A percentile compares a stretch with the other conserved stretches of the same genome.
phyloP scores from a whole-genome alignment of 2,888 invertebrate genomes.

The Drosophila niveifrons region DNA sequence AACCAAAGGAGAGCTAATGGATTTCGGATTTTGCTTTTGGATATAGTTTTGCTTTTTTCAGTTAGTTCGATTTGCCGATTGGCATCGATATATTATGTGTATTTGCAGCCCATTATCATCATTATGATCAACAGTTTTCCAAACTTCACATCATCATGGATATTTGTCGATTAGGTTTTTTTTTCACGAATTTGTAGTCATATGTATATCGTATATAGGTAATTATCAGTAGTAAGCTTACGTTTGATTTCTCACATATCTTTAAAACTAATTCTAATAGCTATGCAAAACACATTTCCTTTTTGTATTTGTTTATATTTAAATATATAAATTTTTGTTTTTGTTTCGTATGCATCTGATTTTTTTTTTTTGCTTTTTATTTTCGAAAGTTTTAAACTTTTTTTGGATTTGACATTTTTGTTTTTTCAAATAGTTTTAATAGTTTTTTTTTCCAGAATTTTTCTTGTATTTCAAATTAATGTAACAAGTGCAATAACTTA shows the following conservation, averaged over 20 bases:
- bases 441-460: conserved; percentile 39
- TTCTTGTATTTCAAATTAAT: conserved; percentile 64
- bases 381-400: conserved; percentile 74
- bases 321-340: conserved; percentile 35
- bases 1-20: conserved; percentile 45
- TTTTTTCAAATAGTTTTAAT: conserved; percentile 45
- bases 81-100: not conserved
- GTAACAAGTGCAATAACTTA: conserved; percentile 72
- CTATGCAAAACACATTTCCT: conserved; percentile 75
- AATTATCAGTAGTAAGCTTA: conserved; percentile 77
- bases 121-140: conserved; percentile 54
- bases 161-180: conserved; percentile 28
- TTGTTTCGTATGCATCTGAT: conserved; percentile 51
- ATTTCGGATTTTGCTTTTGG: conserved; percentile 28
- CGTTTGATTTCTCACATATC: conserved; percentile 76
- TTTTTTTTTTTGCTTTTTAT: conserved; percentile 26
- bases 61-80: conserved; percentile 6
- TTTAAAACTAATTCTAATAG: conserved; percentile 68
- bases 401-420: conserved; percentile 54
- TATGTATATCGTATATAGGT: conserved; percentile 73
- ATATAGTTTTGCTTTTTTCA: conserved; percentile 8
- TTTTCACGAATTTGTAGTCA: conserved; percentile 47
- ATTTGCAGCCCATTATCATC: conserved; percentile 16
- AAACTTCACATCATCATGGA: conserved; percentile 47
- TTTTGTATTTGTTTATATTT: conserved; percentile 55